phyloP scores from a whole-genome alignment of 2,797 vertebrate species.

The Mormyrops boulengeri region DNA sequence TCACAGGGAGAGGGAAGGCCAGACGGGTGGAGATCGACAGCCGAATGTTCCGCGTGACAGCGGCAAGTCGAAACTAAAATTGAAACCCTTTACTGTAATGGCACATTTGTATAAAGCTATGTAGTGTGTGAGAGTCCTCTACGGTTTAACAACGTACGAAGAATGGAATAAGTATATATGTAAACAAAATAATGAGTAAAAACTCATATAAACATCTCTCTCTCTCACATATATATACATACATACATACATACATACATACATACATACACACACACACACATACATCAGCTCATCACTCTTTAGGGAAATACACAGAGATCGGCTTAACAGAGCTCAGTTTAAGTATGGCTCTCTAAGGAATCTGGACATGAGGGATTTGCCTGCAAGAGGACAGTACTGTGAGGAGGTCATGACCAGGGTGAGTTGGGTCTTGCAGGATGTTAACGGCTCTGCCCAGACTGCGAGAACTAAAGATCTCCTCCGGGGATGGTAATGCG shows the following conservation, averaged over 20 bases:
- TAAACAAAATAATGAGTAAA: background rate
- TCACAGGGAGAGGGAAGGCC: background rate
- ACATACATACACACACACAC: no score
- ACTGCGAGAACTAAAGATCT: no score
- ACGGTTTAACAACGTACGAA: background rate
- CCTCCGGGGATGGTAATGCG: background rate
- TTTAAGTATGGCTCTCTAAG: background rate
- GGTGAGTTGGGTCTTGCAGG: background rate
- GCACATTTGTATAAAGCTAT: background rate
- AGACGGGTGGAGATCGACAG: background rate
- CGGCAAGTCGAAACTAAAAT: background rate
- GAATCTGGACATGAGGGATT: background rate
- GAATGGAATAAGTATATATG: background rate
- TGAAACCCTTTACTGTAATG: background rate
- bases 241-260: no score
- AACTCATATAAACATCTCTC: background rate
- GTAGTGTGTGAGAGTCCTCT: background rate
- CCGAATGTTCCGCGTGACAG: no score
- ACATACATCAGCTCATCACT: background rate
- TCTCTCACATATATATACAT: no score
- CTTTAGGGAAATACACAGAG: background rate
- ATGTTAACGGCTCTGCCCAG: background rate
- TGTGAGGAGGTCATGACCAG: background rate
- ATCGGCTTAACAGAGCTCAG: background rate
- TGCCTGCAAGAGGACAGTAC: background rate